Evolutionary conservation across 2,113 vertebrate species (phyloP), one percentile per base, ranked within the genome.

Genomic region (Numida meleagris): DNA sequence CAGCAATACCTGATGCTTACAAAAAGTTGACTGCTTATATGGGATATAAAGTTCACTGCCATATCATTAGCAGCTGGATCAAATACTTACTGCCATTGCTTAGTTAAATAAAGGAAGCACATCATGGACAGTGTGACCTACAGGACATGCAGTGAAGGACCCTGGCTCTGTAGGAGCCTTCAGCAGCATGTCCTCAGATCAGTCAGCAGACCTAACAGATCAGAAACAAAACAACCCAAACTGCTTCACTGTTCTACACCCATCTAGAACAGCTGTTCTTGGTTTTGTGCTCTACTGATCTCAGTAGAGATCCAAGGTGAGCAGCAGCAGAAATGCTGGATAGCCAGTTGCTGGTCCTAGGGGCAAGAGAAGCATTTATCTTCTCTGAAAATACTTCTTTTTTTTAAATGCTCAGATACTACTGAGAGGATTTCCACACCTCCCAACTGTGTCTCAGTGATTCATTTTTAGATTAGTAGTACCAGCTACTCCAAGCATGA

Each of bases 91-190:
- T 16, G 73, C 10, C 40, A 33, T 4, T 20, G 12, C 31, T 31
- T 3, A 31, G 11, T 24, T 75, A 12, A 19, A 33, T 45, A 50
- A 31, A 50, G 16, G 29, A 9, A 11, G 14, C 71, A n/a, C 4
- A 51, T 10, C 8, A 2, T 0, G 15, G 65, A 8, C 25, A 90
- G 19, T 0, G 1, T 31, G 57, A 71, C 59, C 59, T 65, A 24
- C 21, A 68, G 79, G 13, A 34, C 19, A 13, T 0, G 15, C 12
- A 40, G 19, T 4, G 45, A 43, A 70, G 72, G 63, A 4, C 1
- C 4, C 2, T 7, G 40, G 29, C 50, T 25, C 59, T 36, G 14
- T 4, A 21, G 33, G 48, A 61, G 31, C 2, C 4, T 46, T 48
- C 48, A 81, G 78, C 12, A 53, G 8, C 45, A 25, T 2, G 48